A percentile compares a stretch with the other conserved stretches of the same genome.
Conservation (phyloP, 2,888 invertebrate species). For the Dynastes maya region DNA sequence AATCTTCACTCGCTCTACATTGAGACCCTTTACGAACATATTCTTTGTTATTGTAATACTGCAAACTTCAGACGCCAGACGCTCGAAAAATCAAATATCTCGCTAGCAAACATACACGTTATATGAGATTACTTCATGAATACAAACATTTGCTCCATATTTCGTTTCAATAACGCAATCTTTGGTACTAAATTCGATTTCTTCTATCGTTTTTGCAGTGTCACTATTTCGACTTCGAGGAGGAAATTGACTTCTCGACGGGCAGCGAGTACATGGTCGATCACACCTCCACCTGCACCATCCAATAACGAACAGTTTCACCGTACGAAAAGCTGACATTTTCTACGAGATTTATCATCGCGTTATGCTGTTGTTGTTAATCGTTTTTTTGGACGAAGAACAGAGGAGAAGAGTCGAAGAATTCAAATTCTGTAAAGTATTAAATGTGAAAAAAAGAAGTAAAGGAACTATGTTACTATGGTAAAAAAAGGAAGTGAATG, state of each 20-base stretch:
- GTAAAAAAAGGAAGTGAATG: slow-evolving; percentile 10
- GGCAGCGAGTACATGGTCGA: slow-evolving; percentile 65
- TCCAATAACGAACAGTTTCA: slow-evolving; percentile 65
- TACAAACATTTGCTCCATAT: no score
- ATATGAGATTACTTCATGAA: no score
- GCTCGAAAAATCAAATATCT: no score
- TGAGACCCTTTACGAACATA: no score
- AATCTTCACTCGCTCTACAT: no score
- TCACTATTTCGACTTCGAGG: slow-evolving; percentile 69
- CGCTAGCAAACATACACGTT: no score
- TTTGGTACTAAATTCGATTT: no score
- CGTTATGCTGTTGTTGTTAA: slow-evolving; percentile 29
- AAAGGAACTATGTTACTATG: slow-evolving; percentile 18
- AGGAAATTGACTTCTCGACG: slow-evolving; percentile 66
- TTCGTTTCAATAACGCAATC: no score
- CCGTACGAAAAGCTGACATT: slow-evolving; percentile 40
- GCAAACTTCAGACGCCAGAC: no score
- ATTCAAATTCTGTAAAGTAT: neutral
- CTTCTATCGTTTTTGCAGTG: slow-evolving; percentile 62
- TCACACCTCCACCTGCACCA: slow-evolving; percentile 67
- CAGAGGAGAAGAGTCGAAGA: neutral
- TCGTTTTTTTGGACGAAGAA: neutral
- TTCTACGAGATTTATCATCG: slow-evolving; percentile 19
- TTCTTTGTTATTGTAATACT: no score
- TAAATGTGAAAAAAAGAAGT: neutral